Conservation (phyloP, 2,797 vertebrate genomes). For the Halcyon badia region DNA sequence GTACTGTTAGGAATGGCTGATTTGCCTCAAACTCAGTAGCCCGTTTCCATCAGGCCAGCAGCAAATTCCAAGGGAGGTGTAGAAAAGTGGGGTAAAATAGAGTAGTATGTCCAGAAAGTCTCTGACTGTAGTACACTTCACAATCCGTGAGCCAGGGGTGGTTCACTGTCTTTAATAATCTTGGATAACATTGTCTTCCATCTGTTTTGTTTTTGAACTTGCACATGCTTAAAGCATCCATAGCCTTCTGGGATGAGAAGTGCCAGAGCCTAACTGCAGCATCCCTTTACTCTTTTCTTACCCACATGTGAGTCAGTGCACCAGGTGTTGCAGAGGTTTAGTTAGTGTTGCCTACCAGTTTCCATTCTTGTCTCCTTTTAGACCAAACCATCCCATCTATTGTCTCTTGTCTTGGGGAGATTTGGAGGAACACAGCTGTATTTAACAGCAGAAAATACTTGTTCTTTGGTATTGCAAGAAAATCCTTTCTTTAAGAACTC, state of each 20-base stretch:
- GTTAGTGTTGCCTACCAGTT: not conserved
- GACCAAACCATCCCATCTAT: not conserved
- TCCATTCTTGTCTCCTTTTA: not conserved
- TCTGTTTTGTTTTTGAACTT: not conserved
- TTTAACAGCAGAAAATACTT: not conserved
- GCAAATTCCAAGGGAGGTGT: not conserved
- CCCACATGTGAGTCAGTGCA: not conserved
- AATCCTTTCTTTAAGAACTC: not conserved
- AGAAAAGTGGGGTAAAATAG: not conserved
- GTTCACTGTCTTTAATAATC: not conserved
- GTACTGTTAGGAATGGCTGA: not conserved
- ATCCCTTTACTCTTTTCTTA: not conserved
- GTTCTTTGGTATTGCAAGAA: not conserved
- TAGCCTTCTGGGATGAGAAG: not conserved
- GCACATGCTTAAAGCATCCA: not conserved
- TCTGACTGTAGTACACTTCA: not conserved
- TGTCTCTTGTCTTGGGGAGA: not conserved
- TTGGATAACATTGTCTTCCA: not conserved
- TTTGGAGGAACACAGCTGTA: not conserved
- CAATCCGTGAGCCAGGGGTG: not conserved
- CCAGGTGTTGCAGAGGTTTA: not conserved
- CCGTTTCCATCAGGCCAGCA: not conserved
- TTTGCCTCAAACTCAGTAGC: not conserved
- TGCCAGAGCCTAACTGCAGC: not conserved
- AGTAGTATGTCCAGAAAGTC: not conserved